Evolutionary conservation across 64 coral and sea anemone genomes (phyloP).

Genomic region (Exaiptasia diaphana): DNA sequence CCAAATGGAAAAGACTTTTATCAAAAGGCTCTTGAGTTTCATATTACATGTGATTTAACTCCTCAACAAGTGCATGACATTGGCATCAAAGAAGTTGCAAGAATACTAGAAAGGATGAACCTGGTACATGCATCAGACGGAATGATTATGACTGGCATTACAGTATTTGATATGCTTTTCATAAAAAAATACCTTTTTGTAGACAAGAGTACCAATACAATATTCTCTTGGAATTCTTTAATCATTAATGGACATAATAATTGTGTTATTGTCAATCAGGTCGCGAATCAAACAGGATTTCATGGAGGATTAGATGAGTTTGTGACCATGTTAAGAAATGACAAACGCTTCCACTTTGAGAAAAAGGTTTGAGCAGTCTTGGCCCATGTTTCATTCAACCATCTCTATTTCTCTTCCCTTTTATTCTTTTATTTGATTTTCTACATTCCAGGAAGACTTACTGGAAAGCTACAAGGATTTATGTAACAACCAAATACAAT

Average conservation of each 20-base stretch:
- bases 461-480: constrained; percentile 55
- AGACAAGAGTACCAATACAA: too few species aligned
- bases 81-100: constrained; percentile 48
- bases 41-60: constrained; percentile 69
- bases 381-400: too few species aligned
- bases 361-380: too few species aligned
- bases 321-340: background rate
- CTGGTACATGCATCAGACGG: too few species aligned
- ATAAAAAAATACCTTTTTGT: too few species aligned
- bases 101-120: constrained; percentile 59
- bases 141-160: too few species aligned
- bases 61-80: constrained; percentile 68
- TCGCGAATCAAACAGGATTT: constrained; percentile 39
- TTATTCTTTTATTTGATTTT: too few species aligned
- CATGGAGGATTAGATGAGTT: background rate
- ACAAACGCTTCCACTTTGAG: constrained; percentile 57
- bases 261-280: background rate
- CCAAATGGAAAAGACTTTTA: constrained; percentile 70
- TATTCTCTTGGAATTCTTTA: too few species aligned
- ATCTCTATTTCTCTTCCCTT: too few species aligned
- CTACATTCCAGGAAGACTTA: constrained; percentile 66
- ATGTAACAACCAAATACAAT: constrained; percentile 57
- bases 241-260: too few species aligned
- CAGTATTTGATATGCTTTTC: too few species aligned
- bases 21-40: constrained; percentile 68